These are phyloP conservation scores for Dicyrtomina minuta DNA, from an alignment of 2,888 invertebrate genomes.

Conservation along the genomic window DNA sequence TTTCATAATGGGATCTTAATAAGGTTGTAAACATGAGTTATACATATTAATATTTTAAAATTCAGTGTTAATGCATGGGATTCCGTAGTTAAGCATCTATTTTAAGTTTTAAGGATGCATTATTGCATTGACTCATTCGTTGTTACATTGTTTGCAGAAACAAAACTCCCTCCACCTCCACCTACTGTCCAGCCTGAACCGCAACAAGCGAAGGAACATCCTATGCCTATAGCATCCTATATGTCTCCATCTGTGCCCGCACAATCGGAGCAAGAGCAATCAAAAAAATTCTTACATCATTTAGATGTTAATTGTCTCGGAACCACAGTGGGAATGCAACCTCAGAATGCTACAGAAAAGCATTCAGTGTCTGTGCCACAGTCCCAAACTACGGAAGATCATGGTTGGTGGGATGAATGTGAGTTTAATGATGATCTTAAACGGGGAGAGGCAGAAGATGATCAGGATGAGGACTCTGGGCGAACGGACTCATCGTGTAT, in stretches of 20 bases:
- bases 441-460: slow-evolving; percentile 23
- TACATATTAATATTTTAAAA: no score
- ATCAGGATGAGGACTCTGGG: background rate
- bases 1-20: no score
- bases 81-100: no score
- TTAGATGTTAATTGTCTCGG: slow-evolving; percentile 11
- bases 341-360: slow-evolving; percentile 9
- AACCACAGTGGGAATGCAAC: slow-evolving; percentile 3
- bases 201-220: slow-evolving; percentile 10
- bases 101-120: no score
- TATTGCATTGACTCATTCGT: no score
- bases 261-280: slow-evolving; percentile 2
- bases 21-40: no score
- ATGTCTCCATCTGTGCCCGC: slow-evolving; percentile 9
- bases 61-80: no score
- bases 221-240: slow-evolving; percentile 24
- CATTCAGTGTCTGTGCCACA: slow-evolving; percentile 14
- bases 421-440: slow-evolving; percentile 25
- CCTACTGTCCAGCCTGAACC: background rate
- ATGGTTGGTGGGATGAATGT: slow-evolving; percentile 41
- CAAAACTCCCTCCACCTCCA: background rate
- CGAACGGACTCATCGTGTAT: slow-evolving; percentile 11
- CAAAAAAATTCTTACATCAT: slow-evolving; percentile 16
- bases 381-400: slow-evolving; percentile 13
- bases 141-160: no score